Conservation (phyloP, 2,888 invertebrate genomes). For the Nyleta sp. region DNA sequence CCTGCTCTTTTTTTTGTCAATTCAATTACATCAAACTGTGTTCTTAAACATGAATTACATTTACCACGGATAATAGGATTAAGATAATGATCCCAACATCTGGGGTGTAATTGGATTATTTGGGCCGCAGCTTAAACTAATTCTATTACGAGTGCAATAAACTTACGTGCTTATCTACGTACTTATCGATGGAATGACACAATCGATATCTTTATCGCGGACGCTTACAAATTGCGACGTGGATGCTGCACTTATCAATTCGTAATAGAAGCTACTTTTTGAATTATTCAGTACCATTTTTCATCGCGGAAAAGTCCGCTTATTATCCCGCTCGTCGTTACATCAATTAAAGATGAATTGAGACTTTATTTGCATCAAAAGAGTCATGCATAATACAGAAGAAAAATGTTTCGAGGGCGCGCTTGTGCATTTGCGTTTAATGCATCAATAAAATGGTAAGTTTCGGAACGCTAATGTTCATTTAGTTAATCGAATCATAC, state of each 20-base stretch:
- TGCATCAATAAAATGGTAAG: no score
- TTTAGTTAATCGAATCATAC: no score
- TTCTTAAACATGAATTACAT: conserved; percentile 61
- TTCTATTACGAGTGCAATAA: conserved; percentile 61
- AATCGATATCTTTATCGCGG: conserved; percentile 42
- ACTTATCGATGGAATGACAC: conserved; percentile 49
- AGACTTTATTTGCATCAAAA: conserved; percentile 2
- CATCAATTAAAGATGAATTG: conserved; percentile 32
- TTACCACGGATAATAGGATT: conserved; percentile 55
- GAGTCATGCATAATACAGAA: no score
- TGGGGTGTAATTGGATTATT: conserved; percentile 55
- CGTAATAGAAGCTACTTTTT: conserved; percentile 14
- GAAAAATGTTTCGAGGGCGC: no score
- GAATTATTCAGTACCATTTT: conserved; percentile 23
- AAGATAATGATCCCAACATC: conserved; percentile 60
- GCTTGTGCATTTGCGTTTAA: no score
- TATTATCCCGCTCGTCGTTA: conserved; percentile 8
- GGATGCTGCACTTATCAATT: conserved; percentile 16
- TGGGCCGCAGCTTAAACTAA: conserved; percentile 57
- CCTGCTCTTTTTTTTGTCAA: conserved; percentile 43
- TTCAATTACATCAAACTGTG: conserved; percentile 54
- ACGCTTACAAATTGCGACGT: conserved; percentile 22
- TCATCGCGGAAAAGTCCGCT: conserved; percentile 12
- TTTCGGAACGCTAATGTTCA: no score
- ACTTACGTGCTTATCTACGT: conserved; percentile 52